Evolutionary conservation across 1,140 invertebrate genomes (phyloP), one percentile per base, ranked within the genome.

Genomic region (Drosophila pandora): DNA sequence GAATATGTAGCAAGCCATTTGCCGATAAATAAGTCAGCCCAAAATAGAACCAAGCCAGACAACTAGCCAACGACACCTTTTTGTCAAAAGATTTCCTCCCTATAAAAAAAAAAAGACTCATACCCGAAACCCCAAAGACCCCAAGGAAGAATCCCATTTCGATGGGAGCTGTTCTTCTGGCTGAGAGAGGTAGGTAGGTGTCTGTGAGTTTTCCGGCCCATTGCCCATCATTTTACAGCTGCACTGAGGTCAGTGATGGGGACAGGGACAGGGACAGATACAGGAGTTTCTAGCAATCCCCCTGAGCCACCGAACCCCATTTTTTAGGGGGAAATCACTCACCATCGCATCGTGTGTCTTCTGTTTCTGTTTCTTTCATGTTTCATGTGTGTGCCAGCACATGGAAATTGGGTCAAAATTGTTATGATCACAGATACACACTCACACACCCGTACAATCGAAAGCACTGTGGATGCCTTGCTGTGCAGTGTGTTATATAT

Each of bases 371-470:
- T 69, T 50, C 71, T 75, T 75, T 76, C 49, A 70, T 84, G 62
- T 83, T 81, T 75, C 81, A 59, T 78, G 37, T 63, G 65, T 78
- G 37, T 63, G 58, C 61, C 56, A 64, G 62, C 54, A 59, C 52
- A 61, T 48, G 64, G 61, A 82, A 90, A 90, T 90, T 90, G 54
- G 87, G 87, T 90, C 87, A 90, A 90, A 90, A 85, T 90, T 90
- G 85, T 90, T 90, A 90, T 90, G 85, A 90, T 90, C 78, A 85
- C 79, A 84, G 48, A 76, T 47, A 73, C 67, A 65, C 48, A 37
- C 48, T 25, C 47, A 61, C 52, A 62, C 50, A 57, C 13, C 37
- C n/a, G 23, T 25, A 47, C 34, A 56, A 21, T 6, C 28, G 17
- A 37, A 37, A 37, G 34, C 34, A 37, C 23, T 58, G 25, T 12